These are phyloP conservation scores for Hirudo medicinalis DNA, from an alignment of 1,140 invertebrate species.

Conservation along the genomic window DNA sequence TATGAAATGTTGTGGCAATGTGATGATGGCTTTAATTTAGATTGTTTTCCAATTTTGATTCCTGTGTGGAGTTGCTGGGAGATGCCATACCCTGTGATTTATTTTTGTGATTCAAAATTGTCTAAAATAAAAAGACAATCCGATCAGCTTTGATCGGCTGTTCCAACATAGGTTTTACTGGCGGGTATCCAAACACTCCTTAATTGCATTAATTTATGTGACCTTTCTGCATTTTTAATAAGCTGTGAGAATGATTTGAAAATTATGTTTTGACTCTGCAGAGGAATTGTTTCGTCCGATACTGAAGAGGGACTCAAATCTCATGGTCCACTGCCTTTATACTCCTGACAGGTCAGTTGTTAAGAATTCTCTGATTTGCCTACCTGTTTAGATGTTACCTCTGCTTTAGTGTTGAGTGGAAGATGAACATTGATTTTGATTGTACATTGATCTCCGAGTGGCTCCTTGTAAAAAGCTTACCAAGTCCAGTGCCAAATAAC, in stretches of 20 bases:
- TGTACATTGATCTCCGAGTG: too few relatives aligned
- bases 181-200: too few relatives aligned
- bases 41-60: too few relatives aligned
- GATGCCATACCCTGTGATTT: too few relatives aligned
- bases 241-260: background rate
- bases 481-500: too few relatives aligned
- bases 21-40: background rate
- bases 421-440: too few relatives aligned
- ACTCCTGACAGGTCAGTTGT: conserved; percentile 38
- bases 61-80: too few relatives aligned
- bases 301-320: conserved; percentile 64
- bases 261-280: conserved; percentile 30
- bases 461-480: too few relatives aligned
- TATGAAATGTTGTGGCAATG: background rate
- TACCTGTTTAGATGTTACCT: background rate
- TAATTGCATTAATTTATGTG: background rate
- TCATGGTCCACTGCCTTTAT: conserved; percentile 77
- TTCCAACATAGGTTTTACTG: background rate
- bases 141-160: background rate
- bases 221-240: background rate
- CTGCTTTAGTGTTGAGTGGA: too few relatives aligned
- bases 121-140: background rate
- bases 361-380: background rate
- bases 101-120: too few relatives aligned
- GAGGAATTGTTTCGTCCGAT: conserved; percentile 82